Percentiles rank a stretch among this genome's conserved stretches.
These are phyloP conservation scores for Pyrrhia umbra DNA, from an alignment of 2,888 invertebrate genomes.

Conservation along the genomic window DNA sequence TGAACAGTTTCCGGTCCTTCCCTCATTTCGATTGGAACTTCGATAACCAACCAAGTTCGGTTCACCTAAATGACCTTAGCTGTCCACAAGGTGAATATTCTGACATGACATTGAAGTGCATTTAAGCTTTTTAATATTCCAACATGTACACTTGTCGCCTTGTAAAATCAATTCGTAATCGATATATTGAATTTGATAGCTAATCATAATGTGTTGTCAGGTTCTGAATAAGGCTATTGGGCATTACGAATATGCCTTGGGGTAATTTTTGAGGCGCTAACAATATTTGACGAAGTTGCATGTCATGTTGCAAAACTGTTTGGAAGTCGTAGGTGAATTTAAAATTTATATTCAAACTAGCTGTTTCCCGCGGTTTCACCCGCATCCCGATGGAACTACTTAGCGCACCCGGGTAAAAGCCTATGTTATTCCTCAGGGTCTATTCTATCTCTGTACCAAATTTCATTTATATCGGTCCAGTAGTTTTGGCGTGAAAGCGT, in stretches of 20 bases:
- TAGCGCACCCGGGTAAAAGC: too few species aligned
- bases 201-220: constrained; percentile 73
- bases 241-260: constrained; percentile 51
- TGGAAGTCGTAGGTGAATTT: background rate
- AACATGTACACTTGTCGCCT: constrained; percentile 65
- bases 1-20: constrained; percentile 20
- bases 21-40: constrained; percentile 29
- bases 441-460: too few species aligned
- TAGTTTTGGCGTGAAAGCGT: too few species aligned
- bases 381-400: too few species aligned
- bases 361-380: too few species aligned
- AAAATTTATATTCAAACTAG: background rate
- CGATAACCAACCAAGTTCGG: constrained; percentile 6
- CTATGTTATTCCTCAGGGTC: too few species aligned
- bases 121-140: constrained; percentile 63
- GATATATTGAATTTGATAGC: constrained; percentile 61
- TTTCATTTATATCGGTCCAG: too few species aligned
- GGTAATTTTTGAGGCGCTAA: constrained; percentile 23
- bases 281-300: background rate
- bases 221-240: constrained; percentile 77
- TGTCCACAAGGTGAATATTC: constrained; percentile 33
- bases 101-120: constrained; percentile 55
- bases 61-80: constrained; percentile 25
- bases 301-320: background rate
- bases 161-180: constrained; percentile 65